Evolutionary conservation across 2,797 vertebrate species (phyloP).

Genomic region (Ctenopoma multispine): DNA sequence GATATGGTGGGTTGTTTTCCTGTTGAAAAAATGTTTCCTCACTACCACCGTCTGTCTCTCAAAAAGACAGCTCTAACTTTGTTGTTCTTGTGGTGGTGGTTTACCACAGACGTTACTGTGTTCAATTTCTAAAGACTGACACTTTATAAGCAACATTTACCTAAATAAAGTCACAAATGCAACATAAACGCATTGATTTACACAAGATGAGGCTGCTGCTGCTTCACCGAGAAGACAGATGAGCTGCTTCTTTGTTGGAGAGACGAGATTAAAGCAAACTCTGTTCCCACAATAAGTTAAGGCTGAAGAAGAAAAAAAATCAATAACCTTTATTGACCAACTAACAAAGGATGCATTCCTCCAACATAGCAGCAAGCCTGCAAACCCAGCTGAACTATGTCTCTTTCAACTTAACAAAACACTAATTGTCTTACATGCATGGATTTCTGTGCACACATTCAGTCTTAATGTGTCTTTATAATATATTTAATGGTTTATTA

Average conservation of each 20-base stretch:
- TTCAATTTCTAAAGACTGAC: background rate
- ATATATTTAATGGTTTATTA: background rate
- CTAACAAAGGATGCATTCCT: slow-evolving; percentile 40
- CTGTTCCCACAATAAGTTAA: slow-evolving; percentile 31
- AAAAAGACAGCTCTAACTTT: background rate
- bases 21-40: slow-evolving; percentile 39
- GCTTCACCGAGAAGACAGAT: background rate
- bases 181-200: background rate
- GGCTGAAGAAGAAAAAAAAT: slow-evolving; percentile 9
- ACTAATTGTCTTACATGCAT: background rate
- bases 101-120: background rate
- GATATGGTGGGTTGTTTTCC: slow-evolving; percentile 63
- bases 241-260: background rate
- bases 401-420: background rate
- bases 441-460: background rate
- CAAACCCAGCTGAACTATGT: background rate
- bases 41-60: slow-evolving; percentile 17
- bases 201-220: too few species aligned
- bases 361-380: background rate
- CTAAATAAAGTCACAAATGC: background rate
- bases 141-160: background rate
- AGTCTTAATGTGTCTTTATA: background rate
- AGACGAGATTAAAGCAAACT: slow-evolving; percentile 10
- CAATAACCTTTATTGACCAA: slow-evolving; percentile 60
- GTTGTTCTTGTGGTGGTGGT: background rate